A percentile compares a stretch with the other conserved stretches of the same genome.
These are phyloP conservation scores for zebrafish (Danio rerio) DNA, from an alignment of 2,113 vertebrate genomes.

Conservation along the genomic window GRCz12tu NC_133190.1:29215501-29216000, in stretches of 20 bases:
- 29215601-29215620: constrained; percentile 47
- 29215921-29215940: constrained; percentile 63
- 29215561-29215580: not conserved
- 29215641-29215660: constrained; percentile 44
- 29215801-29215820: constrained; percentile 36
- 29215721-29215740: constrained; percentile 62
- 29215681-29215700: constrained; percentile 71
- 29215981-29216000: constrained; percentile 16
- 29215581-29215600: constrained; percentile 19
- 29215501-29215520: constrained; percentile 13
- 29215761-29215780: constrained; percentile 62
- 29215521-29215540: constrained; percentile 26
- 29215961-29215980: not conserved
- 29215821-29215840: constrained; percentile 24
- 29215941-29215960: constrained; percentile 28
- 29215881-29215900: constrained; percentile 46
- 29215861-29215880: constrained; percentile 43
- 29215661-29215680: constrained; percentile 60
- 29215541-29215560: not conserved
- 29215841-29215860: constrained; percentile 29
- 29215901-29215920: constrained; percentile 48
- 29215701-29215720: constrained; percentile 52
- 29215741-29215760: constrained; percentile 61
- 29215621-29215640: constrained; percentile 57
- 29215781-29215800: constrained; percentile 68